A percentile compares a stretch with the other conserved stretches of the same genome.
phyloP scores from a whole-genome alignment of 1,140 invertebrate species.

The Cydia fagiglandana region DNA sequence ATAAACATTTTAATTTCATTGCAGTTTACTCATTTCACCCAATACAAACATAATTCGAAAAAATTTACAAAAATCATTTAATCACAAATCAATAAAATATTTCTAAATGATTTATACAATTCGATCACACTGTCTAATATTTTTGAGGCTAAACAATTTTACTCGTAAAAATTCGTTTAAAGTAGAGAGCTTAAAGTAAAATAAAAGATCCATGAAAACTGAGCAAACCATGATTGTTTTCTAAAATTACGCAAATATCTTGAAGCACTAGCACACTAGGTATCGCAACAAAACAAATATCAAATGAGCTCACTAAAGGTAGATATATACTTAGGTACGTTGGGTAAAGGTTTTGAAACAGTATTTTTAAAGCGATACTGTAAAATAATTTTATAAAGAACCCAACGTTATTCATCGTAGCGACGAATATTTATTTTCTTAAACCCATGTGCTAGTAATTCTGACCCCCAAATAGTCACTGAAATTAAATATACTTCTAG shows the following conservation, averaged over 20 bases:
- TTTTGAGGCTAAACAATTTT: not conserved
- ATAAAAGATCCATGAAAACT: conserved; percentile 28
- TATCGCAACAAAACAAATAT: not conserved
- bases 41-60: conserved; percentile 10
- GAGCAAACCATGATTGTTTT: conserved; percentile 21
- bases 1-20: conserved; percentile 31
- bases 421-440: not conserved
- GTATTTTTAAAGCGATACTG: too few species aligned
- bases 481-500: not conserved
- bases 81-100: conserved; percentile 17
- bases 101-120: not conserved
- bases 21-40: conserved; percentile 26
- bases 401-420: not conserved
- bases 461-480: not conserved
- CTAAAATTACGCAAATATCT: conserved; percentile 28
- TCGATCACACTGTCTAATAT: conserved; percentile 5
- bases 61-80: not conserved
- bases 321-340: too few species aligned
- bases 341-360: too few species aligned
- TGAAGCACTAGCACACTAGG: conserved; percentile 7
- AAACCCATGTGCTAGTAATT: not conserved
- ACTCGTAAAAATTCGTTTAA: conserved; percentile 21
- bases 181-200: conserved; percentile 22
- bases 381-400: too few species aligned
- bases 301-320: too few species aligned